These are phyloP conservation scores for Cephus rjabovi DNA, from an alignment of 2,888 invertebrate species.

Conservation along the genomic window DNA sequence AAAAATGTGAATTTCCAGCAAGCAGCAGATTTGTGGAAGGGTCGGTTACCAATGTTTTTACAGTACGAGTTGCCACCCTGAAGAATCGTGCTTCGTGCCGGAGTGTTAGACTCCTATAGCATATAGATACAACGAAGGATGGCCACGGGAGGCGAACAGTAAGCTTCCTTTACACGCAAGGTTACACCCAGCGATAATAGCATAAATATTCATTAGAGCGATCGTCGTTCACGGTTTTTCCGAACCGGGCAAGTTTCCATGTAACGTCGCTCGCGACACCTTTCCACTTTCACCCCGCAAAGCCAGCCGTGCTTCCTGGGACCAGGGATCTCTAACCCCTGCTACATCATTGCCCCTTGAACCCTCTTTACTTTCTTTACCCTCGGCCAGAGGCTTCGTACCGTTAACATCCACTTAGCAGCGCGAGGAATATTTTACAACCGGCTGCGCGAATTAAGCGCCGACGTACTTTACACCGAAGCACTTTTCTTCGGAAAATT, in stretches of 20 bases:
- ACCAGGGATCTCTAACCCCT: neutral
- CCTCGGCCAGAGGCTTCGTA: neutral
- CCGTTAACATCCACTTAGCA: constrained; percentile 6
- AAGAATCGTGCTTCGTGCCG: neutral
- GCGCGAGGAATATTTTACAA: constrained; percentile 4
- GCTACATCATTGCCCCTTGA: neutral
- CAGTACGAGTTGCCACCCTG: neutral
- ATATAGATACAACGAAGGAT: neutral
- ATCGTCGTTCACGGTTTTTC: constrained; percentile 5
- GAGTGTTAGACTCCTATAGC: neutral
- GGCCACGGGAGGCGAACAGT: neutral
- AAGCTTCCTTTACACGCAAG: constrained; percentile 26
- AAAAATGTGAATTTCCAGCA: neutral
- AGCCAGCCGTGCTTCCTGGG: neutral
- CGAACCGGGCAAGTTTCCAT: neutral
- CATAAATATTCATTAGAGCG: constrained; percentile 49
- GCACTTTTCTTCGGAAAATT: neutral
- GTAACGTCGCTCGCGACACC: neutral
- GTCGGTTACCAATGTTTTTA: neutral
- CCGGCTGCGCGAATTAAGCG: neutral
- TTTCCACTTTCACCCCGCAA: neutral
- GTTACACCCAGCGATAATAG: constrained; percentile 31
- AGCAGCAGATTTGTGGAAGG: constrained; percentile 21
- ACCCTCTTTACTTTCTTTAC: neutral
- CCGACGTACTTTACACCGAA: neutral